Conservation (phyloP, 1,140 invertebrate species). For the Reticulitermes speratus region DNA sequence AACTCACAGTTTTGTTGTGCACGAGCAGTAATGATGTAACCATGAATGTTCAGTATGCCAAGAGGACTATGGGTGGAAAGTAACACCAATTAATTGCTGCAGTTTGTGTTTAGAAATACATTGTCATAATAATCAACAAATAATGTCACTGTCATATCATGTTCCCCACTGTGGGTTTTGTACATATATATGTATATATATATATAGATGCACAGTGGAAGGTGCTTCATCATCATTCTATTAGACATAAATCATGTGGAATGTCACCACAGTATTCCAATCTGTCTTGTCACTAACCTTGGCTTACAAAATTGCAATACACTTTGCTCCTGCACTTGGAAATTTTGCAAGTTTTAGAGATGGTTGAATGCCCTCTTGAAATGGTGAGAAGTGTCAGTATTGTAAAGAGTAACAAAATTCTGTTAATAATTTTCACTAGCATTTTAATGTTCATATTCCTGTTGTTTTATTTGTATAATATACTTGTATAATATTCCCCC, state of each 20-base stretch:
- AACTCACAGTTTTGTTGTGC: background rate
- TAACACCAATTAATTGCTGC: conserved; percentile 29
- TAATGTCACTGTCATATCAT: conserved; percentile 13
- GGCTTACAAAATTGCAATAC: background rate
- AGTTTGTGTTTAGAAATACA: conserved; percentile 27
- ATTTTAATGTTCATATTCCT: background rate
- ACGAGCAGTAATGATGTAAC: conserved; percentile 28
- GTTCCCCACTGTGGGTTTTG: background rate
- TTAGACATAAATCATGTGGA: conserved; percentile 47
- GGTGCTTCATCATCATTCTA: background rate
- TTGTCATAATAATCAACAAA: conserved; percentile 14
- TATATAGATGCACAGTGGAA: background rate
- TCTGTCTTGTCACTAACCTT: conserved; percentile 51
- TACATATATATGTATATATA: background rate
- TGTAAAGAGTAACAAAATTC: background rate
- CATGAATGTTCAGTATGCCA: conserved; percentile 25
- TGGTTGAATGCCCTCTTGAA: background rate
- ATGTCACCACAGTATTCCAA: conserved; percentile 63
- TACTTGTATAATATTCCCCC: background rate
- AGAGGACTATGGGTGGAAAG: conserved; percentile 32
- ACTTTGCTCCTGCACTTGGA: background rate
- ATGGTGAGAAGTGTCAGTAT: background rate
- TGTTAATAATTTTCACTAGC: background rate
- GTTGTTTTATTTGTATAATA: conserved; percentile 2
- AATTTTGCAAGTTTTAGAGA: background rate